A percentile compares a stretch with the other conserved stretches of the same genome.
These are phyloP conservation scores for Cantharis lateralis DNA, from an alignment of 2,888 invertebrate species.

Conservation along the genomic window DNA sequence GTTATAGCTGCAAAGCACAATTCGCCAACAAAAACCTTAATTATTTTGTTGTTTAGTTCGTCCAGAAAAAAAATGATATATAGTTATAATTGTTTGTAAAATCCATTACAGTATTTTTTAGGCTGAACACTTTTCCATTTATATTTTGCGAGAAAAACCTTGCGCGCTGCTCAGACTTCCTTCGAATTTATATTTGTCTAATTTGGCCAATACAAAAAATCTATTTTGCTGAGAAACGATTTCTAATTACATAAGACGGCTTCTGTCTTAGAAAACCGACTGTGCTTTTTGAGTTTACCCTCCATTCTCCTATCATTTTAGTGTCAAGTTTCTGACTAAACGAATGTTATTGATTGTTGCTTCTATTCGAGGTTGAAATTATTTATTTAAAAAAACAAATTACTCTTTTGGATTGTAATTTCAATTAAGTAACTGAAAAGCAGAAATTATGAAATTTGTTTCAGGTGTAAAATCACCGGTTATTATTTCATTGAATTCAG, in stretches of 20 bases:
- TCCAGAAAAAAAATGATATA: background rate
- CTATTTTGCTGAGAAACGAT: background rate
- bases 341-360: background rate
- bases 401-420: no score
- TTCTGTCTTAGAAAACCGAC: background rate
- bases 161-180: background rate
- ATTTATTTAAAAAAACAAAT: no score
- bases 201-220: background rate
- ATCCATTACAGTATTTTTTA: background rate
- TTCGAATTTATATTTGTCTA: background rate
- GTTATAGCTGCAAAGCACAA: background rate
- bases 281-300: background rate
- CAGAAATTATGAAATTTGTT: no score
- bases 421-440: no score
- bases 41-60: background rate
- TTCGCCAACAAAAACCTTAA: background rate
- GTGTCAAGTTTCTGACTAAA: background rate
- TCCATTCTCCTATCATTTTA: background rate
- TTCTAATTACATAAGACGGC: background rate
- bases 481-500: no score
- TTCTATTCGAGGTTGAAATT: background rate
- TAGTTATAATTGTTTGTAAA: background rate
- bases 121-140: background rate
- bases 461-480: no score
- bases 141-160: background rate